These are phyloP conservation scores for Agrochola lychnidis DNA, from an alignment of 2,888 invertebrate genomes.

Conservation along the genomic window DNA sequence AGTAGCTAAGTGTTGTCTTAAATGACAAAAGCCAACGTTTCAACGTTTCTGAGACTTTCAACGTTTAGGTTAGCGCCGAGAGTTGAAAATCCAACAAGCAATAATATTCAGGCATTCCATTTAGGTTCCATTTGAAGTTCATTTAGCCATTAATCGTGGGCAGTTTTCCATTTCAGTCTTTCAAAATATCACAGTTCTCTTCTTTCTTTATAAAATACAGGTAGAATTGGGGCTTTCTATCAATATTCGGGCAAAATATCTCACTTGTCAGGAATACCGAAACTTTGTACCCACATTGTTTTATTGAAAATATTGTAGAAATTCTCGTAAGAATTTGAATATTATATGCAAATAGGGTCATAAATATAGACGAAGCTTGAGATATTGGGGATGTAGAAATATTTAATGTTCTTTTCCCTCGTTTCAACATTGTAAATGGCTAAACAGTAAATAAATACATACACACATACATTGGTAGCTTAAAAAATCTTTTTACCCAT, in stretches of 20 bases:
- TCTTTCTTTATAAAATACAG: too few species aligned
- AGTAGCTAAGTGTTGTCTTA: too few species aligned
- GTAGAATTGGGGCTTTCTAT: neutral
- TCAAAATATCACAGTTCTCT: neutral
- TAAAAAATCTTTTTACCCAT: too few species aligned
- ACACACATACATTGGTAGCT: too few species aligned
- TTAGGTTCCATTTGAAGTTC: too few species aligned
- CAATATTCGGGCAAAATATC: neutral
- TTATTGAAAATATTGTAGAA: conserved; percentile 17
- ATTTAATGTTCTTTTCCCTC: neutral
- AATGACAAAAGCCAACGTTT: too few species aligned
- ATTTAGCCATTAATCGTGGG: too few species aligned
- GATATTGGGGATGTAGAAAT: neutral
- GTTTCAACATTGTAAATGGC: neutral
- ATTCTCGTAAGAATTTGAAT: conserved; percentile 20
- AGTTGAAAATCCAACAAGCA: too few species aligned
- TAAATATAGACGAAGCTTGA: conserved; percentile 8
- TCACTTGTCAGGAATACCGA: neutral
- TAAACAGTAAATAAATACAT: neutral
- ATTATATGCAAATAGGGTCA: conserved; percentile 25
- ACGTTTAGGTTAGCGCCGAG: too few species aligned
- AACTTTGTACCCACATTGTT: conserved; percentile 1
- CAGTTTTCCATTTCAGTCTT: neutral
- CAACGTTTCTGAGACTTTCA: too few species aligned
- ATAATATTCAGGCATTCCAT: too few species aligned